Conservation (phyloP, 2,797 vertebrate genomes). For the Sparus aurata region DNA sequence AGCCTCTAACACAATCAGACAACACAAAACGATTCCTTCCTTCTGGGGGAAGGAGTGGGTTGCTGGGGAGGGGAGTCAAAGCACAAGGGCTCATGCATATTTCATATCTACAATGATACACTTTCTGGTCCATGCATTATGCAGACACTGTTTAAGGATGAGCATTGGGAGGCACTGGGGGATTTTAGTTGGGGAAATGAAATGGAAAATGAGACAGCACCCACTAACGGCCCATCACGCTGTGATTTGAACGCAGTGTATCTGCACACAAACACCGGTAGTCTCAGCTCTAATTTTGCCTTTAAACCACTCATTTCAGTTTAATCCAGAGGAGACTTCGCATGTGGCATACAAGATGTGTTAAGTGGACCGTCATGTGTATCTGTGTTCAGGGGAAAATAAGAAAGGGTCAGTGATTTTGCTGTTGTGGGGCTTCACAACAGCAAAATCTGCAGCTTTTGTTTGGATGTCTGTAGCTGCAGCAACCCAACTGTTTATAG, state of each 20-base stretch:
- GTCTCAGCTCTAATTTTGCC: conserved; percentile 26
- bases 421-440: background rate
- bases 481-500: background rate
- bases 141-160: conserved; percentile 76
- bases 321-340: conserved; percentile 27
- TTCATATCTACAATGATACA: conserved; percentile 82
- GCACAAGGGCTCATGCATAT: conserved; percentile 80
- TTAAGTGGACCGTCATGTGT: conserved; percentile 37
- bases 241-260: conserved; percentile 35
- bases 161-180: conserved; percentile 39
- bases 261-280: conserved; percentile 29
- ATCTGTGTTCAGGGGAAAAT: conserved; percentile 19
- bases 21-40: conserved; percentile 70
- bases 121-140: conserved; percentile 83
- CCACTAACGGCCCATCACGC: conserved; percentile 43
- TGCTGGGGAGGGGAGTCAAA: conserved; percentile 32
- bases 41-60: conserved; percentile 24
- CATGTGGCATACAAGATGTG: conserved; percentile 20
- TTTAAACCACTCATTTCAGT: conserved; percentile 23
- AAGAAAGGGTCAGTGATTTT: background rate
- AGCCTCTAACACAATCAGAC: conserved; percentile 70
- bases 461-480: background rate
- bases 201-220: conserved; percentile 69
- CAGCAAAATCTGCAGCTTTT: background rate
- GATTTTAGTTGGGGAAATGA: conserved; percentile 69